Conservation (phyloP, 2,888 invertebrate species). For the Nasonia oneida region DNA sequence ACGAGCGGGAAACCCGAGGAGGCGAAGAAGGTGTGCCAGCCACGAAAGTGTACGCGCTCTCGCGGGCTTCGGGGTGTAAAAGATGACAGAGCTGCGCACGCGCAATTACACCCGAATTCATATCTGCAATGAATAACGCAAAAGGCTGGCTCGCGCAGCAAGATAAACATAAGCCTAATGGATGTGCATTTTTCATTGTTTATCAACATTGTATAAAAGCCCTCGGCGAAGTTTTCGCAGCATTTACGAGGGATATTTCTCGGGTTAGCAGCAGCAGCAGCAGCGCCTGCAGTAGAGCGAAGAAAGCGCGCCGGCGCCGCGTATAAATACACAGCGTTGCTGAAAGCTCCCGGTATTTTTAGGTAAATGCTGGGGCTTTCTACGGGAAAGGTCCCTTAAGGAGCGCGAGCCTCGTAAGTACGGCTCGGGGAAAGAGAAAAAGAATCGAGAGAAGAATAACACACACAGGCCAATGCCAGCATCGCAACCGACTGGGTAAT, state of each 20-base stretch:
- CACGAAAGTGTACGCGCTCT: neutral
- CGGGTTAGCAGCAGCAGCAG: neutral
- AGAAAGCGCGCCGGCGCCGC: too few species aligned
- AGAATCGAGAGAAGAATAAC: conserved; percentile 52
- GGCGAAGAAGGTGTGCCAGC: neutral
- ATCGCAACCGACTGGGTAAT: conserved; percentile 54
- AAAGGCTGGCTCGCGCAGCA: neutral
- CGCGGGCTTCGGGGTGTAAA: neutral
- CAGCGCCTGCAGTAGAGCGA: neutral
- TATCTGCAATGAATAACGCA: neutral
- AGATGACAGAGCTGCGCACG: neutral
- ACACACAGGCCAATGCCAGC: conserved; percentile 33
- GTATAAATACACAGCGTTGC: conserved; percentile 18
- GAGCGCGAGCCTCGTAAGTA: neutral
- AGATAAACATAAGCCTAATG: neutral
- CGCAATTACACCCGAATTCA: too few species aligned
- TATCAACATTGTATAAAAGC: neutral
- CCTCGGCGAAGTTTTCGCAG: neutral
- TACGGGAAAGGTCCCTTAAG: conserved; percentile 3
- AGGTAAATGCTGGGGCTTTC: conserved; percentile 42
- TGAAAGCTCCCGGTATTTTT: conserved; percentile 38
- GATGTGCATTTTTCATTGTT: neutral
- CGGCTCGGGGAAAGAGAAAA: conserved; percentile 39
- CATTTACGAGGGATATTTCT: conserved; percentile 30
- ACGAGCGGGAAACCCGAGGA: conserved; percentile 49